Evolutionary conservation across 2,888 invertebrate genomes (phyloP).

Genomic region (Agrotis ipsilon): DNA sequence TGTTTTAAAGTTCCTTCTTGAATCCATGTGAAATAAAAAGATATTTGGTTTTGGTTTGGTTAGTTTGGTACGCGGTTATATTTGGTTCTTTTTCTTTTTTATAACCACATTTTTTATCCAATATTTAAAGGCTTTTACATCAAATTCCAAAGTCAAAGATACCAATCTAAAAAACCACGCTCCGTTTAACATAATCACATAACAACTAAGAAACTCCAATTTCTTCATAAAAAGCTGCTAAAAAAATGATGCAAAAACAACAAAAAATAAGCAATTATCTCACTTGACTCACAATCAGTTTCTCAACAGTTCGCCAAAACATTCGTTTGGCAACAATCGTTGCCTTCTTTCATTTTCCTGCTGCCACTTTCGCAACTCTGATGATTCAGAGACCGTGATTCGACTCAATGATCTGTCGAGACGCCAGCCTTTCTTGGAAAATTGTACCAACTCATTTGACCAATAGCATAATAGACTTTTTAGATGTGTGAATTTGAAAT

Average conservation of each 20-base stretch:
- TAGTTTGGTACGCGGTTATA: too few species aligned
- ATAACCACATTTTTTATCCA: too few species aligned
- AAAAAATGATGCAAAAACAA: constrained; percentile 28
- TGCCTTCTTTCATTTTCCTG: constrained; percentile 80
- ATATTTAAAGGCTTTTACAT: background rate
- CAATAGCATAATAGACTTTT: constrained; percentile 19
- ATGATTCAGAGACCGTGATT: constrained; percentile 76
- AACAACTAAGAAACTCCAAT: background rate
- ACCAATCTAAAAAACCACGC: background rate
- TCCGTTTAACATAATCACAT: background rate
- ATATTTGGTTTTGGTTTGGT: too few species aligned
- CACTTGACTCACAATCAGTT: constrained; percentile 72
- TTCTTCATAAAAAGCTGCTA: background rate
- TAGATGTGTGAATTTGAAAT: constrained; percentile 11
- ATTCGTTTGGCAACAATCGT: constrained; percentile 63
- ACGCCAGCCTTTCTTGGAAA: constrained; percentile 58
- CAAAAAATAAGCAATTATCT: constrained; percentile 55
- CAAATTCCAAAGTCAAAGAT: background rate
- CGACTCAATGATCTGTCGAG: constrained; percentile 48
- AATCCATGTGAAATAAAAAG: too few species aligned
- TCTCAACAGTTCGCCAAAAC: constrained; percentile 72
- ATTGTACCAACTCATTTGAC: constrained; percentile 18
- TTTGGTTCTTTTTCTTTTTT: too few species aligned
- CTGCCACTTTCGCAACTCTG: constrained; percentile 78
- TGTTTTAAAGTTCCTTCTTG: too few species aligned